Base-by-base conservation (phyloP, 2,113 vertebrate species). In the Spea bombifrons region DNA sequence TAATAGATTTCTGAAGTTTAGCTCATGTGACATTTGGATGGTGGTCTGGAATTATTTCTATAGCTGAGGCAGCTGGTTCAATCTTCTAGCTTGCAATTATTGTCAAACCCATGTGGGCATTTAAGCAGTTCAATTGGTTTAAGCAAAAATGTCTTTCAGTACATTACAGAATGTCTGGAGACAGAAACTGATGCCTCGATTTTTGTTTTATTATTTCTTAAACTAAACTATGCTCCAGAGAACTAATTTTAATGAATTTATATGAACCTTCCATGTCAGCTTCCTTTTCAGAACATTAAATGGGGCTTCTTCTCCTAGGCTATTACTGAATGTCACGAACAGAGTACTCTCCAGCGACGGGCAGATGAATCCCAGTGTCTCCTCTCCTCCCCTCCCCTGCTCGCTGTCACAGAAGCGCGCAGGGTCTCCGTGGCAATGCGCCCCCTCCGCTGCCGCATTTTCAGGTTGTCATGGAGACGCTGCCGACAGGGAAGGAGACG, bases 181-280 rank as follows among this genome's bases (percentile, higher is more conserved):
- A 45, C 75, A 69, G 17, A 77, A 77, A 70, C 70, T 66, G n/a
- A 70, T 76, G 52, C 47, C 52, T 30, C 30, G 30, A 30, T 30
- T 61, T 52, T 5, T 52, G 5, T 52, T 57, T 76, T 70, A 69
- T 70, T 59, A 69, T 70, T 70, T 77, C 55, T 13, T 70, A 77
- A 78, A 49, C 47, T 48, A 78, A 59, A 53, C 47, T 71, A 78
- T 64, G 17, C 76, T 64, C 68, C 8, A 45, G 67, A 78, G 76
- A 78, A 9, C 47, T 78, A 2, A 53, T 78, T 77, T 71, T 63
- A 4, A 52, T 5, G 55, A 63, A 45, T 76, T 69, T 47, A 30
- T 76, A 61, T 47, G 49, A 76, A 76, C 16, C 46, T 43, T 59
- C 66, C 16, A 76, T 52, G 61, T 30, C 30, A 30, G 30, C 30